Conservation (phyloP, 2,113 vertebrate genomes). For the Xiphias gladius region DNA sequence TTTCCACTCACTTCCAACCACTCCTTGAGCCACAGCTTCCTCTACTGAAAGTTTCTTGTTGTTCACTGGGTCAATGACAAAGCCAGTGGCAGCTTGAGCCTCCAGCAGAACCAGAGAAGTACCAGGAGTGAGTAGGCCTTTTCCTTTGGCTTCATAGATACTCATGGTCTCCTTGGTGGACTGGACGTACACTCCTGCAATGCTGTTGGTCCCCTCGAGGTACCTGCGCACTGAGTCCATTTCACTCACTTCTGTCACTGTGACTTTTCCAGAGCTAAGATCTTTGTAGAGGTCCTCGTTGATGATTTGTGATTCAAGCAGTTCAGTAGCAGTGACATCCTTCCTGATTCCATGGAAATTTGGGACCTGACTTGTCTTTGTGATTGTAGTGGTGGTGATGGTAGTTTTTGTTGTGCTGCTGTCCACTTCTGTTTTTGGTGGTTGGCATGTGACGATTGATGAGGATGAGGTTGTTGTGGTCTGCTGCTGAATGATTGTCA, state of each 20-base stretch:
- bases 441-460: not conserved
- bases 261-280: slow-evolving; percentile 81
- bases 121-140: slow-evolving; percentile 84
- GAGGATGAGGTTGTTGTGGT: slow-evolving; percentile 20
- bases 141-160: slow-evolving; percentile 85
- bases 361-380: slow-evolving; percentile 70
- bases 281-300: slow-evolving; percentile 72
- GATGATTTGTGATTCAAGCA: slow-evolving; percentile 84
- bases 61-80: slow-evolving; percentile 85
- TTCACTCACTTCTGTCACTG: slow-evolving; percentile 67
- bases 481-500: slow-evolving; percentile 52
- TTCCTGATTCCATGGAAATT: slow-evolving; percentile 83
- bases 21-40: slow-evolving; percentile 73
- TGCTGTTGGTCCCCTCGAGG: slow-evolving; percentile 83
- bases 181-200: slow-evolving; percentile 85
- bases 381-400: slow-evolving; percentile 73
- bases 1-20: slow-evolving; percentile 70
- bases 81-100: slow-evolving; percentile 90
- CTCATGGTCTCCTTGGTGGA: slow-evolving; percentile 82
- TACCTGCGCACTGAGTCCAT: slow-evolving; percentile 83
- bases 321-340: slow-evolving; percentile 80
- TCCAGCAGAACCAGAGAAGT: slow-evolving; percentile 89
- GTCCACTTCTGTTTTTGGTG: slow-evolving; percentile 67
- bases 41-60: slow-evolving; percentile 87
- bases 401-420: slow-evolving; percentile 83